phyloP scores from a whole-genome alignment of 2,888 invertebrate species.

The Microctonus aethiopoides region DNA sequence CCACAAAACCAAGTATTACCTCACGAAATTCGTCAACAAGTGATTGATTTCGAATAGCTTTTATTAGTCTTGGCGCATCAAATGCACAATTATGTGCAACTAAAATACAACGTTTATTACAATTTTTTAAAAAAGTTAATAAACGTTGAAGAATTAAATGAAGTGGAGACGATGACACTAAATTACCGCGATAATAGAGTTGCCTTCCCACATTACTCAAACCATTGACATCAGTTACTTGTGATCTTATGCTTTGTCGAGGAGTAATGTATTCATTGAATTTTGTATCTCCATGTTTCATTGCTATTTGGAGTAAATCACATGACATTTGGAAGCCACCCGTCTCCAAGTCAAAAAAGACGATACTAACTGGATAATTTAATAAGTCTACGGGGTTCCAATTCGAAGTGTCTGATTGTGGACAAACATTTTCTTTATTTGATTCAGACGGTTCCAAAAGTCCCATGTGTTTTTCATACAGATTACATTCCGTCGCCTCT shows the following conservation, averaged over 20 bases:
- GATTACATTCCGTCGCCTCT: conserved; percentile 16
- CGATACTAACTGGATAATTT: not conserved
- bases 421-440: conserved; percentile 7
- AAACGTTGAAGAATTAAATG: not conserved
- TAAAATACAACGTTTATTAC: not conserved
- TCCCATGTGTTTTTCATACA: conserved; percentile 20
- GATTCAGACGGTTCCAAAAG: not conserved
- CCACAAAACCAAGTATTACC: not conserved
- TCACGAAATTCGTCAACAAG: not conserved
- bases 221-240: conserved; percentile 29
- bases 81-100: conserved; percentile 2
- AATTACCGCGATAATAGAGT: conserved; percentile 4
- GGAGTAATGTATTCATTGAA: conserved; percentile 24
- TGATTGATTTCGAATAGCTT: not conserved
- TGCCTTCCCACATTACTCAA: conserved; percentile 21
- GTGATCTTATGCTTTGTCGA: conserved; percentile 17
- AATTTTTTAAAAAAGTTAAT: not conserved
- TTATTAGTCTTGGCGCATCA: not conserved
- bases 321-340: conserved; percentile 18
- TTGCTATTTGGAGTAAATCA: conserved; percentile 35
- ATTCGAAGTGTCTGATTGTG: too few species aligned
- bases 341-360: conserved; percentile 37
- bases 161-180: not conserved
- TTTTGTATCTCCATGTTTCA: conserved; percentile 18
- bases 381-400: not conserved